Conservation (phyloP, 2,113 vertebrate species). For the Thunnus thynnus region DNA sequence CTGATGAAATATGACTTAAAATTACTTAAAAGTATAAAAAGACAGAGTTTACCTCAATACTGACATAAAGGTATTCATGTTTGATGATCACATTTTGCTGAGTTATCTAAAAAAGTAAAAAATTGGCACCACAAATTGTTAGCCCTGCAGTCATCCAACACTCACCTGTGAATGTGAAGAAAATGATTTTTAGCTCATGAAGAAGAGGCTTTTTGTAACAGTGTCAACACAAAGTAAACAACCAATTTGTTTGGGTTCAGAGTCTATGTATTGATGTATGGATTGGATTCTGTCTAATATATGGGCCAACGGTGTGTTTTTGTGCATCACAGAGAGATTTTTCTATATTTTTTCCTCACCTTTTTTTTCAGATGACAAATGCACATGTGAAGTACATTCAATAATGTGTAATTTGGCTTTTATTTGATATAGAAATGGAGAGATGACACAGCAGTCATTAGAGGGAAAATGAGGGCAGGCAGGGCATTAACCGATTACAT, state of each 20-base stretch:
- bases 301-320: background rate
- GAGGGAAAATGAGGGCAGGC: no score
- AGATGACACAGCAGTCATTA: background rate
- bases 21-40: background rate
- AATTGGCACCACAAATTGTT: background rate
- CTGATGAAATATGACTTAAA: background rate
- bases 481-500: background rate
- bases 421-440: background rate
- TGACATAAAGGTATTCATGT: background rate
- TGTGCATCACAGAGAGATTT: background rate
- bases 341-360: background rate
- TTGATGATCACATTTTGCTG: no score
- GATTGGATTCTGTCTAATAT: background rate
- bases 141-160: background rate
- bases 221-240: conserved; percentile 18
- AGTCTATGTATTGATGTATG: conserved; percentile 44
- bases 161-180: conserved; percentile 42
- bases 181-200: background rate
- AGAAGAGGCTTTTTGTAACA: conserved; percentile 6
- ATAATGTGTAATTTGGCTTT: background rate
- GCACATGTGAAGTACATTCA: background rate
- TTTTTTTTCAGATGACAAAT: background rate
- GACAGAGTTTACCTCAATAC: background rate
- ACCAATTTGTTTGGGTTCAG: conserved; percentile 48
- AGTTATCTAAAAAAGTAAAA: background rate